Evolutionary conservation across 2,797 vertebrate species (phyloP), one percentile per base, ranked within the genome.

Genomic region (Scolopax rusticola): DNA sequence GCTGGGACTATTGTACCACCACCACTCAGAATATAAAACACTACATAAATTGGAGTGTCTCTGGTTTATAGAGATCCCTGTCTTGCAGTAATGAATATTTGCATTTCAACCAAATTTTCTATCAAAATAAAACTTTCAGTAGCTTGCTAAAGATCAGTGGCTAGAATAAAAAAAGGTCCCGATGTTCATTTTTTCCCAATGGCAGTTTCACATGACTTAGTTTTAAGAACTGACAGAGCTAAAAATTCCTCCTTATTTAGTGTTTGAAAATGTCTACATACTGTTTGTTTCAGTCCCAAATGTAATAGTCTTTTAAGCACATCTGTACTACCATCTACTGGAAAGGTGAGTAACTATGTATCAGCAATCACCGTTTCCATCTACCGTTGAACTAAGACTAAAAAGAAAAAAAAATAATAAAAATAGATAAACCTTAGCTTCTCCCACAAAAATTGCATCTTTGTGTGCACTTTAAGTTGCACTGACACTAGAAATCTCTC

Each of bases 321-420:
- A 98, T 98, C 98, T 98, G 97, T 95, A 91, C 97, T 97, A 98
- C 97, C 97, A 98, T 98, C 97, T 98, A 96, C 97, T 98, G 97
- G 98, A 98, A 98, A 98, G 96, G 97, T 97, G 97, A 93, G 95
- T 95, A 97, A 97, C 92, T 95, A 95, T 97, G 83, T 92, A 95
- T 86, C 87, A 93, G 83, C 48, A 96, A 87, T 97, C 59, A 61
- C 64, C 61, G 40, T 76, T 96, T 64, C 59, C 63, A 61, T 89
- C 80, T 89, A 36, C 78, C 88, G 21, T 25, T 63, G 71, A 93
- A 81, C 15, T 6, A 68, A 28, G 65, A 76, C 41, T 59, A 84
- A 87, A n/a, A 63, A 80, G 43, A 15, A 21, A 10, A 8, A 8
- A 50, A 50, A 51, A 79, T 88, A 61, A 16, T 27, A 23, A 21